Evolutionary conservation across 1,140 invertebrate genomes (phyloP), one percentile per base, ranked within the genome.

Genomic region (Drosophila pseudoobscura): DNA sequence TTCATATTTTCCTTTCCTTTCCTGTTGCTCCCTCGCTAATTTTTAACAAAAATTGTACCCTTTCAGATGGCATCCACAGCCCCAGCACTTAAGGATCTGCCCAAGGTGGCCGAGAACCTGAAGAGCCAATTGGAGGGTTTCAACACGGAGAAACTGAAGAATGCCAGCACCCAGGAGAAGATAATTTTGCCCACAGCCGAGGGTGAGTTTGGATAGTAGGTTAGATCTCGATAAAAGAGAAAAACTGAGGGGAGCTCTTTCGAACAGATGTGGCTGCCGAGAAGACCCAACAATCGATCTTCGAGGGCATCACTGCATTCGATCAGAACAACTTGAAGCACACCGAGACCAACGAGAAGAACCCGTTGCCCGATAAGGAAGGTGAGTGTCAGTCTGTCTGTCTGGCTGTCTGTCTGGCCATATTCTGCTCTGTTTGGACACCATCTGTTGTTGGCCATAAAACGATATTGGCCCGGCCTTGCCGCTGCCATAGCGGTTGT

Each of bases 331-430:
- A 95, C 90, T 92, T 99, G 91, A 98, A 98, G 92, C 97, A 97
- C 90, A 97, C 97, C 22, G 96, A 97, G 92, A 98, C 97, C 35
- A 94, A 97, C 84, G 97, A 98, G 91, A 99, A 99, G 92, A 97
- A 98, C 92, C 95, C 96, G 46, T 94, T 99, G 80, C 98, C 98
- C 47, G 97, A 97, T 91, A 97, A 98, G 95, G 96, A 97, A 93
- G 97, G 97, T 99, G 94, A 92, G 91, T 92, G 61, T 49, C 24
- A 52, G 17, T 20, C 3, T 15, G 15, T 15, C 15, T 46, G 9
- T 11, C 9, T 46, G 17, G 9, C 8, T 46, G 17, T 17, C 15
- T 46, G 57, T 63, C 45, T 65, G 45, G 63, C 60, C 60, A 65
- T 31, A 43, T 39, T 26, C 22, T 29, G 11, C 35, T 39, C 11